Base-by-base conservation (phyloP, 2,797 vertebrate species). In the Luscinia luscinia region DNA sequence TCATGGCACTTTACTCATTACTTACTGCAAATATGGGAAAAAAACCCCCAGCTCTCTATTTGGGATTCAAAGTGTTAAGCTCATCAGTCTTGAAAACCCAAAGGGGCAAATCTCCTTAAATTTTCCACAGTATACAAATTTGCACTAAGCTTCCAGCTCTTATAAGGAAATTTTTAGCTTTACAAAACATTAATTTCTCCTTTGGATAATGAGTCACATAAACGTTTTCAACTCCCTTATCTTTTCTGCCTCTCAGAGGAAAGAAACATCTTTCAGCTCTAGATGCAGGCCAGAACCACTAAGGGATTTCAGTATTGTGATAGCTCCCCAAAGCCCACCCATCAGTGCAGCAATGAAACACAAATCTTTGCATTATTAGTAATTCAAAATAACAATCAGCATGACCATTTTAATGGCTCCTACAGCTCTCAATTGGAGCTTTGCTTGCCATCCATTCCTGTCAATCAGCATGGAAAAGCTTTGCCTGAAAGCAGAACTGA, bases 361-460 rank as follows among this genome's bases (percentile, higher is more conserved):
- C 59, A 96, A 96, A 69, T 59, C 45, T 86, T 77, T 68, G 64
- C 66, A 32, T 87, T 96, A 94, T 95, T 96, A 97, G 86, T 96
- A 96, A 97, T 84, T 84, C 77, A 84, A 93, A 97, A 92, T 92
- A 96, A 93, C 90, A 96, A 30, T 90, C 84, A 93, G 62, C 82
- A 36, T 9, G 22, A 48, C 38, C 67, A 63, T 63, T 82, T 94
- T 90, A 76, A 69, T 57, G 28, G 73, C 54, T 89, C 63, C 21
- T 41, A 45, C 38, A 87, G 83, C 74, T 77, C 80, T 93, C 90
- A 94, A 55, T 28, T 90, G 69, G 81, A 97, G 93, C 27, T 77
- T 79, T 1, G 3, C 12, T 86, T 78, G 57, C 82, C 58, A 94
- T 70, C 67, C 90, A 74, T 90, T 95, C 74, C 92, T 94, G 93